These are phyloP conservation scores for Alcis repandata DNA, from an alignment of 2,888 invertebrate genomes.

Conservation along the genomic window DNA sequence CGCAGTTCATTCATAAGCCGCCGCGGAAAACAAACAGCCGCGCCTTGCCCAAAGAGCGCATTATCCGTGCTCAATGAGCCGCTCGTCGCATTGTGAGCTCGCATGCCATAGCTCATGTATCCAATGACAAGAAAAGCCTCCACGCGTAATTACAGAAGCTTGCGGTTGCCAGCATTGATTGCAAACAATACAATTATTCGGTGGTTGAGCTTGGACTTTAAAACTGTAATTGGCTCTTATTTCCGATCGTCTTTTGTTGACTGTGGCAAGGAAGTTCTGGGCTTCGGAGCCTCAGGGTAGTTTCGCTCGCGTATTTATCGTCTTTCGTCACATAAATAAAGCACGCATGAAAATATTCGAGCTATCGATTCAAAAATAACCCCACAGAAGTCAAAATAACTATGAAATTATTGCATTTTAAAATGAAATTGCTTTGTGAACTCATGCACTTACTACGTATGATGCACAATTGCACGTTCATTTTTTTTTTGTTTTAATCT, in stretches of 20 bases:
- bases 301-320: too few relatives aligned
- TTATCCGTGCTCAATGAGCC: conserved; percentile 64
- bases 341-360: too few relatives aligned
- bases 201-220: conserved; percentile 14
- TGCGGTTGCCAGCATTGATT: conserved; percentile 33
- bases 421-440: too few relatives aligned
- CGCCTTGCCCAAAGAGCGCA: conserved; percentile 59
- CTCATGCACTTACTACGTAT: too few relatives aligned
- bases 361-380: too few relatives aligned
- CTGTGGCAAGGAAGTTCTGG: not conserved
- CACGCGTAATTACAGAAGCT: conserved; percentile 46
- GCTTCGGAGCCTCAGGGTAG: not conserved
- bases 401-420: not conserved
- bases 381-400: not conserved
- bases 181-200: conserved; percentile 16
- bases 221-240: conserved; percentile 2
- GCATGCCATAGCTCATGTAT: conserved; percentile 53
- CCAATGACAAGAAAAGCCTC: conserved; percentile 42
- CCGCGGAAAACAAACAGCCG: conserved; percentile 59
- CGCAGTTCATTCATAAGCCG: conserved; percentile 61
- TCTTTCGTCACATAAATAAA: too few relatives aligned
- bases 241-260: not conserved
- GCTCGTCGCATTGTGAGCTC: conserved; percentile 55
- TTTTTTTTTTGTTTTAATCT: not conserved
- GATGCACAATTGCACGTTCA: conserved; percentile 8